Evolutionary conservation across 30 jellyfish, hydroid and myxozoan genomes (phyloP).

Genomic region (Aurelia coerulea): DNA sequence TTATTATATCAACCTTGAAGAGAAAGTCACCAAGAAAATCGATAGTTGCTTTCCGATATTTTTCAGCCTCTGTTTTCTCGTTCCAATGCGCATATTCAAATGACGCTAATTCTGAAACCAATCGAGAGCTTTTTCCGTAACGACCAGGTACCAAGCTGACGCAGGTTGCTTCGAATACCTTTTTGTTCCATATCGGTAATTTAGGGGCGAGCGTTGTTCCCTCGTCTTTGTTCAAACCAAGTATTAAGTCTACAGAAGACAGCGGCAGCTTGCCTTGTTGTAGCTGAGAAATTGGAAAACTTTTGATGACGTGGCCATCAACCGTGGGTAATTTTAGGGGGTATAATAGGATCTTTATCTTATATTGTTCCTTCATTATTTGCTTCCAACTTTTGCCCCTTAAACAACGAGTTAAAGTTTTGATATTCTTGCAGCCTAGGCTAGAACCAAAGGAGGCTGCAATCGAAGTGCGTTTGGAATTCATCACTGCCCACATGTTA

Average conservation of each 20-base stretch:
- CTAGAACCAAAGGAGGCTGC: slow-evolving; percentile 9
- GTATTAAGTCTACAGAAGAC: slow-evolving; percentile 36
- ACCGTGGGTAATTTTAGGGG: slow-evolving; percentile 14
- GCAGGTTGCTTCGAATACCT: neutral
- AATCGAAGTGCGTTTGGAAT: neutral
- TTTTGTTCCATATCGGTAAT: slow-evolving; percentile 10
- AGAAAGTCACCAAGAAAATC: slow-evolving; percentile 14
- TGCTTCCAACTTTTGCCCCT: slow-evolving; percentile 15
- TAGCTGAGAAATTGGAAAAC: slow-evolving; percentile 13
- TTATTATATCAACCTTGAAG: slow-evolving; percentile 8
- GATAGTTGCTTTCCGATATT: neutral
- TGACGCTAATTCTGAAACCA: slow-evolving; percentile 1
- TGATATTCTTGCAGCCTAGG: slow-evolving; percentile 14
- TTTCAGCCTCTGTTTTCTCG: neutral
- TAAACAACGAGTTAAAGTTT: slow-evolving; percentile 6
- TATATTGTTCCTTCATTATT: slow-evolving; percentile 20
- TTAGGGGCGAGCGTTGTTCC: slow-evolving; percentile 36
- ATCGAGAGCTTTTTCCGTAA: neutral
- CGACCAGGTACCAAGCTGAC: neutral
- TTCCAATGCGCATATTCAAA: slow-evolving; percentile 11
- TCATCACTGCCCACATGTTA: slow-evolving; percentile 36
- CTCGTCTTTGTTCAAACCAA: slow-evolving; percentile 53
- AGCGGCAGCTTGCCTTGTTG: slow-evolving; percentile 27
- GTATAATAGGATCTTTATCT: neutral
- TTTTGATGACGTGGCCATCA: slow-evolving; percentile 24